Percentiles rank a stretch among this genome's conserved stretches.
Conservation (phyloP, 2,888 invertebrate genomes). For the Drepanosiphum platanoidis region DNA sequence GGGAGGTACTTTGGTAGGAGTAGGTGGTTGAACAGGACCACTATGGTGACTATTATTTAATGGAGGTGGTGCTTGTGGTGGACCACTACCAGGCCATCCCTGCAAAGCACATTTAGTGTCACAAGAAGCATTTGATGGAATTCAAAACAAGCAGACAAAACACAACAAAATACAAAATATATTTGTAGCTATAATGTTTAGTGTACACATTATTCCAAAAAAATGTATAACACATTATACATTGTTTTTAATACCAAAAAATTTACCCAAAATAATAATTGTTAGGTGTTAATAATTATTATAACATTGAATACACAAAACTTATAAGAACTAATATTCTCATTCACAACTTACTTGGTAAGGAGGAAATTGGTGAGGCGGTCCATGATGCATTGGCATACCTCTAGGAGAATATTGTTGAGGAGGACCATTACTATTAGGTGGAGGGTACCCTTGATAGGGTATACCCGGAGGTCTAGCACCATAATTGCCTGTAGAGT, state of each 20-base stretch:
- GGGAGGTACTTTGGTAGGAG: slow-evolving; percentile 63
- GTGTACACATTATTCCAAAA: slow-evolving; percentile 6
- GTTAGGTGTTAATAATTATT: slow-evolving; percentile 28
- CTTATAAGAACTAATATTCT: not conserved
- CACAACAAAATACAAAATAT: slow-evolving; percentile 27
- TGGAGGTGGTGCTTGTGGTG: slow-evolving; percentile 65
- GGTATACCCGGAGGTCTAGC: slow-evolving; percentile 68
- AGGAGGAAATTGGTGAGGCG: slow-evolving; percentile 68
- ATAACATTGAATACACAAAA: not conserved
- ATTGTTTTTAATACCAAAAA: slow-evolving; percentile 19
- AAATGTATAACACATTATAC: slow-evolving; percentile 2
- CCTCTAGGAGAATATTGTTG: slow-evolving; percentile 68
- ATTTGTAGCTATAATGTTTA: slow-evolving; percentile 16
- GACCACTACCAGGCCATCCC: slow-evolving; percentile 66
- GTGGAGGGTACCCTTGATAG: slow-evolving; percentile 68
- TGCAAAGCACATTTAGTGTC: slow-evolving; percentile 63
- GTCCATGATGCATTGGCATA: slow-evolving; percentile 68
- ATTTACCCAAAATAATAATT: slow-evolving; percentile 28
- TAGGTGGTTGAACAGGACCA: slow-evolving; percentile 58
- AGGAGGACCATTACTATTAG: slow-evolving; percentile 68
- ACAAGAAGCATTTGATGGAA: slow-evolving; percentile 52
- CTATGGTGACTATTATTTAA: slow-evolving; percentile 63
- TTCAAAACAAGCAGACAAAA: slow-evolving; percentile 43
- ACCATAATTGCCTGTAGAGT: slow-evolving; percentile 68
- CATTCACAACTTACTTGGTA: slow-evolving; percentile 65